These are phyloP conservation scores for Montipora cactus DNA, from an alignment of 64 coral and sea anemone genomes.

Conservation along the genomic window DNA sequence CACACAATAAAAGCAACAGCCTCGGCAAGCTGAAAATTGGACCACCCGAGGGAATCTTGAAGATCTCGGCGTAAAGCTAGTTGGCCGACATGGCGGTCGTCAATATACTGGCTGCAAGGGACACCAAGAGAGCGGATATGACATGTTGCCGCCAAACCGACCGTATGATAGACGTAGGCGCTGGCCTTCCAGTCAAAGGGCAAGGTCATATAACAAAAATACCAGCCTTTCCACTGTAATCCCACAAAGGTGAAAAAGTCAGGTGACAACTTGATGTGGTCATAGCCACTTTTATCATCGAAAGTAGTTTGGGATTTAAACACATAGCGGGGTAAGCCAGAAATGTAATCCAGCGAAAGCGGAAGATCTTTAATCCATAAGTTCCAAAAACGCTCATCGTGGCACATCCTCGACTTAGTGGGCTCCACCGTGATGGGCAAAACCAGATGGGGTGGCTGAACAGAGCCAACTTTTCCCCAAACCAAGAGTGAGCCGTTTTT, in stretches of 20 bases:
- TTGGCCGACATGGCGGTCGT: slow-evolving; percentile 43
- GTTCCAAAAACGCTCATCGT: slow-evolving; percentile 58
- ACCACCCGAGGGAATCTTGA: not conserved
- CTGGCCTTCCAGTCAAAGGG: slow-evolving; percentile 67
- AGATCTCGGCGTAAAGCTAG: not conserved
- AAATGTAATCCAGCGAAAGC: slow-evolving; percentile 50
- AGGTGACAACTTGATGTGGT: slow-evolving; percentile 3
- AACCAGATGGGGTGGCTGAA: not conserved
- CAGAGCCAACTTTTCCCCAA: too few relatives aligned
- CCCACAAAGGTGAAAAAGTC: not conserved
- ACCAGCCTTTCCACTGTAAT: slow-evolving; percentile 25
- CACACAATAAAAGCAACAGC: not conserved
- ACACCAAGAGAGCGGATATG: slow-evolving; percentile 24
- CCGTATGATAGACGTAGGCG: slow-evolving; percentile 30
- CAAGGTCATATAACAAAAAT: slow-evolving; percentile 19
- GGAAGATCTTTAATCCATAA: slow-evolving; percentile 56
- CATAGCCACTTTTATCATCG: slow-evolving; percentile 64
- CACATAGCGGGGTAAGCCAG: slow-evolving; percentile 22
- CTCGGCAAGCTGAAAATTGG: slow-evolving; percentile 25
- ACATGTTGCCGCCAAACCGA: slow-evolving; percentile 38
- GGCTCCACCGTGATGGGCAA: slow-evolving; percentile 14
- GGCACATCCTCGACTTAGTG: slow-evolving; percentile 2
- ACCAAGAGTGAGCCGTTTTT: too few relatives aligned
- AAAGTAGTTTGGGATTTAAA: slow-evolving; percentile 16
- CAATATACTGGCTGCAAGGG: slow-evolving; percentile 48